Evolutionary conservation across 2,888 invertebrate species (phyloP).

Genomic region (Lasioglossum oenotherae): DNA sequence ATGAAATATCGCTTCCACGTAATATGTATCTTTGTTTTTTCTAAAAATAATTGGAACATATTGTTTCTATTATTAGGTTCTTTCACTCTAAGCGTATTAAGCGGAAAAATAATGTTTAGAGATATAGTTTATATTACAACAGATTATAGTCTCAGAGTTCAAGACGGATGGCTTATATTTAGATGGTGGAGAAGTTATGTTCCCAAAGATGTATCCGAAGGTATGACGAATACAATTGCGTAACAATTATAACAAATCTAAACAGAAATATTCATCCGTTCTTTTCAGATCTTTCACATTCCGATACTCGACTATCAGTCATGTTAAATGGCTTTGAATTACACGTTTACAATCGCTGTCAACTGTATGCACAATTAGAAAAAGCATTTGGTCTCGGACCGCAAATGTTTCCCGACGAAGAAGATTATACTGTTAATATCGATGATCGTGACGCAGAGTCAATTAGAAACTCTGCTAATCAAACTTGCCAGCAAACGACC

Average conservation of each 20-base stretch:
- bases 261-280: neutral
- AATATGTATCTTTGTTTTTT: neutral
- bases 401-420: constrained; percentile 89
- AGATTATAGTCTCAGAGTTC: constrained; percentile 96
- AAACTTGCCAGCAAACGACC: constrained; percentile 79
- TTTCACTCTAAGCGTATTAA: constrained; percentile 96
- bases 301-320: constrained; percentile 95
- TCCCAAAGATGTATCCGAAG: constrained; percentile 97
- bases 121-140: constrained; percentile 97
- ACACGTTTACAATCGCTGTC: constrained; percentile 97
- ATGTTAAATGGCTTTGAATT: constrained; percentile 97
- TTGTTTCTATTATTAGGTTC: constrained; percentile 88
- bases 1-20: neutral
- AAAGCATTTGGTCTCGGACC: constrained; percentile 94
- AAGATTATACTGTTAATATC: constrained; percentile 81
- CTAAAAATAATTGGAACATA: neutral
- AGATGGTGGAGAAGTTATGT: constrained; percentile 99
- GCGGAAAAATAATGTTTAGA: constrained; percentile 99
- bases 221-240: constrained; percentile 85
- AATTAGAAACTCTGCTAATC: constrained; percentile 76
- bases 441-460: constrained; percentile 78
- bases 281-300: constrained; percentile 95
- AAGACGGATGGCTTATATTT: constrained; percentile 99
- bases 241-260: neutral
- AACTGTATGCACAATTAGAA: constrained; percentile 94